Evolutionary conservation across 2,113 vertebrate species (phyloP).

Genomic region (Sebastes schlegelii): DNA sequence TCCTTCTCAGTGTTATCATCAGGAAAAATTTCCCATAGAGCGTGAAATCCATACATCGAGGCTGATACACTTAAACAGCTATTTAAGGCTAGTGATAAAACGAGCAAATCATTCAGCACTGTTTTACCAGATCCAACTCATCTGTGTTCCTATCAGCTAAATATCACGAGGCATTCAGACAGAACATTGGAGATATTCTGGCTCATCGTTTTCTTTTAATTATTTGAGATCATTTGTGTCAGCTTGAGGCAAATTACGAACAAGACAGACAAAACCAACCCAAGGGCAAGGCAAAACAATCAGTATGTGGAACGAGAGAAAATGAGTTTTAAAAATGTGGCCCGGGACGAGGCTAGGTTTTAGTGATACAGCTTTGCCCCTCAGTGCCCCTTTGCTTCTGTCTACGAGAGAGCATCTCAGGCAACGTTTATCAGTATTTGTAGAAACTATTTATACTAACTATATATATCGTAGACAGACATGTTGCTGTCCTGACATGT

Average conservation of each 20-base stretch:
- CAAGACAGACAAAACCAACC: background rate
- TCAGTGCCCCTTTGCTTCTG: background rate
- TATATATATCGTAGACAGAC: background rate
- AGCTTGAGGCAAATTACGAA: background rate
- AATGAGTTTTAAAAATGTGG: background rate
- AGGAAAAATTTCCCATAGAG: too few species aligned
- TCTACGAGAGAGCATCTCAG: conserved; percentile 16
- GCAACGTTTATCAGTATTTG: background rate
- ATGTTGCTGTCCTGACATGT: background rate
- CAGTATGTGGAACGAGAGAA: background rate
- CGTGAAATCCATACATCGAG: background rate
- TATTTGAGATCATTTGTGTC: background rate
- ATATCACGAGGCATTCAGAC: background rate
- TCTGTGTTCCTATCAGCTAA: background rate
- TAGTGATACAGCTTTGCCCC: background rate
- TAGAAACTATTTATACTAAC: conserved; percentile 1
- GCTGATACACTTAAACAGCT: background rate
- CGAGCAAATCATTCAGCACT: background rate
- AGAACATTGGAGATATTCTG: background rate
- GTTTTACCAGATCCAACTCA: background rate
- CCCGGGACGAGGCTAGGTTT: background rate
- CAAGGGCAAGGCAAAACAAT: conserved; percentile 6
- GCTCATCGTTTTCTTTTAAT: background rate
- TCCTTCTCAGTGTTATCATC: background rate
- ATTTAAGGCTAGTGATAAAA: conserved; percentile 10